Evolutionary conservation across 2,113 vertebrate species (phyloP).

Genomic region (Alexandromys fortis): DNA sequence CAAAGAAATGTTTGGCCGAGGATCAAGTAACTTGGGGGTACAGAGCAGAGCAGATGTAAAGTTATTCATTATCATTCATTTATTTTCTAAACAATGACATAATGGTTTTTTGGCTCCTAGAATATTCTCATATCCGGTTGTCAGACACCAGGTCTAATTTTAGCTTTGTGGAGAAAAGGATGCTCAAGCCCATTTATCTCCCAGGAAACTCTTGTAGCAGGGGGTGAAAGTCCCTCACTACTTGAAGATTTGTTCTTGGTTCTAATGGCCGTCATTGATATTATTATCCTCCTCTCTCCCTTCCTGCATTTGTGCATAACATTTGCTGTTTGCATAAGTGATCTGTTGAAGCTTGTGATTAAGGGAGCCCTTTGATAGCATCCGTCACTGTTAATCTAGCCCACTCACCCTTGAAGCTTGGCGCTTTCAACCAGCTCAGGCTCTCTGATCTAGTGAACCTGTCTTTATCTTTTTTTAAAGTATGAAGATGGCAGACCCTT

Average conservation of each 20-base stretch:
- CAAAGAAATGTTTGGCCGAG: conserved; percentile 15
- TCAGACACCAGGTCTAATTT: conserved; percentile 41
- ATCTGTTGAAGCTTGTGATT: neutral
- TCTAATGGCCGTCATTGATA: neutral
- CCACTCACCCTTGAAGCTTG: neutral
- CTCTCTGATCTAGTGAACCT: conserved; percentile 39
- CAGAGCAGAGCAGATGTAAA: conserved; percentile 40
- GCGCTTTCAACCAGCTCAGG: conserved; percentile 45
- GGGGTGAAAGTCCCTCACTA: neutral
- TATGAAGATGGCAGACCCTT: conserved; percentile 71
- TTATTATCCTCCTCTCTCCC: neutral
- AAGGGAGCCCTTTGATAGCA: neutral
- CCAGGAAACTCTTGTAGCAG: neutral
- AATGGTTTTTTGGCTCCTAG: conserved; percentile 16
- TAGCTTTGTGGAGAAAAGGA: conserved; percentile 40
- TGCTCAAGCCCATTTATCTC: conserved; percentile 34
- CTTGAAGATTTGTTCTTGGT: conserved; percentile 20
- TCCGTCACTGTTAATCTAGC: neutral
- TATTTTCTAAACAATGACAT: conserved; percentile 54
- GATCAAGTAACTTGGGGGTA: conserved; percentile 17
- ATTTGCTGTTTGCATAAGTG: conserved; percentile 9
- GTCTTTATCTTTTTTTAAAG: neutral
- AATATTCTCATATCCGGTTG: neutral
- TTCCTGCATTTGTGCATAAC: neutral
- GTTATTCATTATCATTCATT: conserved; percentile 35